Evolutionary conservation across 2,888 invertebrate species (phyloP).

Genomic region (Ectemnius cavifrons): DNA sequence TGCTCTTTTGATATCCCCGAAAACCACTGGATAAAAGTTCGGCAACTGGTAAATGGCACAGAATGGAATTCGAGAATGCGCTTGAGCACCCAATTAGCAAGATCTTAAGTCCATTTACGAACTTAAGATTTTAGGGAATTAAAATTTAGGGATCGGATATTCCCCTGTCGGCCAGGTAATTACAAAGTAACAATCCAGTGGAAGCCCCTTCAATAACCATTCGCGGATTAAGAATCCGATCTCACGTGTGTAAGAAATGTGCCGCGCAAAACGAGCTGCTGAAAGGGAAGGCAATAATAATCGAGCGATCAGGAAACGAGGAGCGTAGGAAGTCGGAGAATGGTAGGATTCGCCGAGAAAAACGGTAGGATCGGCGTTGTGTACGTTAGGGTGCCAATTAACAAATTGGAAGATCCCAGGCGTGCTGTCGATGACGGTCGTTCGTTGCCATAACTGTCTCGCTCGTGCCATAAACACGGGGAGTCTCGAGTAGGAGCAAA

Average conservation of each 20-base stretch:
- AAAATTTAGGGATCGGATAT: no score
- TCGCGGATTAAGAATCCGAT: slow-evolving; percentile 46
- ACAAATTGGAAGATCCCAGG: slow-evolving; percentile 67
- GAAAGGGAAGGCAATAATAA: neutral
- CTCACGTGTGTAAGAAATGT: slow-evolving; percentile 18
- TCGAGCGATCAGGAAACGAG: slow-evolving; percentile 1
- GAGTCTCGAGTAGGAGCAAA: slow-evolving; percentile 25
- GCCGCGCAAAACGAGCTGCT: neutral
- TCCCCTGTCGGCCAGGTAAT: neutral
- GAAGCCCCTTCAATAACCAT: slow-evolving; percentile 10
- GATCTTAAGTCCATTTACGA: no score
- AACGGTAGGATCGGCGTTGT: slow-evolving; percentile 26
- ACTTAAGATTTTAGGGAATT: no score
- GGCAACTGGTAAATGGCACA: no score
- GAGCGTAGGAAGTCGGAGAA: neutral
- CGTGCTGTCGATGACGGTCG: slow-evolving; percentile 64
- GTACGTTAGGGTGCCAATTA: slow-evolving; percentile 68
- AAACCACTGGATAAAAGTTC: no score
- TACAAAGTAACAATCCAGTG: slow-evolving; percentile 12
- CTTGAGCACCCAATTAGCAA: no score
- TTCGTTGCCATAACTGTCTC: slow-evolving; percentile 73
- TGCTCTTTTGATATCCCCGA: neutral
- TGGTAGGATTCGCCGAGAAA: slow-evolving; percentile 16
- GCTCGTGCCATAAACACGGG: slow-evolving; percentile 69
- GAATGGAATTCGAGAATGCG: neutral